Base-by-base conservation (phyloP, 2,797 vertebrate genomes). In the Echiichthys vipera region DNA sequence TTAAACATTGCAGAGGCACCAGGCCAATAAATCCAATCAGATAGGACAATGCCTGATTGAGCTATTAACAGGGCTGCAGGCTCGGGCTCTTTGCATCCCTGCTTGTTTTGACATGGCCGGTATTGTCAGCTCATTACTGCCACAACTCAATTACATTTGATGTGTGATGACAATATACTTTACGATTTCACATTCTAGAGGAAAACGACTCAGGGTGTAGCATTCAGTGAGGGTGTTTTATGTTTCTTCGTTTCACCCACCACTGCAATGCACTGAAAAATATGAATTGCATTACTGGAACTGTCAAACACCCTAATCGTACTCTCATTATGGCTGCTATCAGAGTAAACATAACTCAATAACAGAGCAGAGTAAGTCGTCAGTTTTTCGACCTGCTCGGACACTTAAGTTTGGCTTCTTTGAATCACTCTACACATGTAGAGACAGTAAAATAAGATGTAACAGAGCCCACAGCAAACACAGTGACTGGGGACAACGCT, bases 401-500 rank as follows among this genome's bases (percentile, higher is more conserved):
- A 7, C 7, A 24, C 53, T 7, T 1, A 47, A 24, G n/a, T 27
- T 53, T 34, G 43, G n/a, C 9, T 36, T 36, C 5, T 30, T 55
- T 10, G 12, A 42, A 22, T 51, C 2, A 10, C 17, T 66, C 24
- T 8, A 24, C 6, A 71, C n/a, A 1, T 12, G 56, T 9, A 7
- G 13, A 40, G 15, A 27, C n/a, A 56, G 27, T 40, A 5, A 57
- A 56, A 42, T 22, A 14, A 32, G 74, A 55, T 93, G 91, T 2
- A 91, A 95, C 13, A 92, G 94, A 3, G 55, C 91, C 46, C 90
- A 93, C 71, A 9, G 71, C 63, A 93, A 92, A 78, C 93, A 95
- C 88, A 94, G 87, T 91, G 61, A 94, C 93, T 0, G 91, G 91
- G 0, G 94, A 94, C 88, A 94, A 94, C 14, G 0, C 91, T 95